These are phyloP conservation scores for Mirza zaza DNA, from an alignment of 2,113 vertebrate species.

Conservation along the genomic window DNA sequence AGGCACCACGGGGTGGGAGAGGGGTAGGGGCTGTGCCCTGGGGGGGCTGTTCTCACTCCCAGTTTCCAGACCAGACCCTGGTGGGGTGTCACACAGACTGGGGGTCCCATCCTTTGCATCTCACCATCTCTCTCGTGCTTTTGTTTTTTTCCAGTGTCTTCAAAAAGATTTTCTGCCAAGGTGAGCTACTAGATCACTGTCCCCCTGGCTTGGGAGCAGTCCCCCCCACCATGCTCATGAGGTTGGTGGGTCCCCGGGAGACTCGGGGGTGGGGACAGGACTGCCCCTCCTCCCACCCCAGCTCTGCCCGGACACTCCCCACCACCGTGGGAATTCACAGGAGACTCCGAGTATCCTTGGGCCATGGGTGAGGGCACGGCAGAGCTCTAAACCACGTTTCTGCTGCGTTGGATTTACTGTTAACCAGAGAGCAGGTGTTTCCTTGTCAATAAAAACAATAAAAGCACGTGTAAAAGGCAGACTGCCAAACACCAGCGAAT, in stretches of 20 bases:
- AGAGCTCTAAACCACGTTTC: neutral
- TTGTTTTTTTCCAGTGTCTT: conserved; percentile 91
- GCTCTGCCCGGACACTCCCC: neutral
- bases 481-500: neutral
- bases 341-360: neutral
- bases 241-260: neutral
- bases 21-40: neutral
- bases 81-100: neutral
- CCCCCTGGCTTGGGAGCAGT: neutral
- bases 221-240: neutral
- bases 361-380: neutral
- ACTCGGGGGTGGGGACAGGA: neutral
- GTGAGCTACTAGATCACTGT: conserved; percentile 83
- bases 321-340: neutral
- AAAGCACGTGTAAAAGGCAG: neutral
- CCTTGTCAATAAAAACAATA: neutral
- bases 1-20: neutral
- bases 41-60: neutral
- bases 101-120: neutral
- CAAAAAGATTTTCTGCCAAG: conserved; percentile 97
- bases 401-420: neutral
- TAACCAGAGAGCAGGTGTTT: neutral
- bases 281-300: neutral
- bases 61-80: neutral
- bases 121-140: conserved; percentile 66